Conservation (phyloP, 2,797 vertebrate species). For the Phyllotis vaccarum region DNA sequence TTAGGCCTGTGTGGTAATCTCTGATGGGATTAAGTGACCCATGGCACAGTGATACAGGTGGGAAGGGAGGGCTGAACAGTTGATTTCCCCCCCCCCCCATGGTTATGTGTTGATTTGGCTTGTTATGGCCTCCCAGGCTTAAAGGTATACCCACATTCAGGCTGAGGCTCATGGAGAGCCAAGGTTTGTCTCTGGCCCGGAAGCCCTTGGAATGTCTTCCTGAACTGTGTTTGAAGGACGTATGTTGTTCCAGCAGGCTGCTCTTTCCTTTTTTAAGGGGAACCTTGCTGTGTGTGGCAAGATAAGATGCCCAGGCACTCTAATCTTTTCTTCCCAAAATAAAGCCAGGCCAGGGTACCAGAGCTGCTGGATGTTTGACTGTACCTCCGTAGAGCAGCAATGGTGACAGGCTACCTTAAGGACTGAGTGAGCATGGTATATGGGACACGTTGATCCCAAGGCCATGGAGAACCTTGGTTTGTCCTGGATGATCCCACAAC, state of each 20-base stretch:
- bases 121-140: not conserved
- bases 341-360: rapidly evolving
- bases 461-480: rapidly evolving
- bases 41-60: not conserved
- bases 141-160: not conserved
- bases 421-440: rapidly evolving
- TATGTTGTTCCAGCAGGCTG: not conserved
- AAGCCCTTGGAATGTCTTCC: not conserved
- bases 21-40: rapidly evolving
- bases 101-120: not conserved
- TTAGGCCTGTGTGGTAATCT: not conserved
- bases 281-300: not conserved
- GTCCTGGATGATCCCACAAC: rapidly evolving
- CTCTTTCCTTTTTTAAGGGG: not conserved
- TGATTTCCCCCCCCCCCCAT: not conserved
- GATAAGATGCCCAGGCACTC: rapidly evolving
- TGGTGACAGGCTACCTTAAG: rapidly evolving
- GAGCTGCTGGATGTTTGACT: not conserved
- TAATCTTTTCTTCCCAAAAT: rapidly evolving
- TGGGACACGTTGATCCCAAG: rapidly evolving
- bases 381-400: not conserved
- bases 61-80: not conserved
- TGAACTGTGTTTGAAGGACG: conserved; percentile 13
- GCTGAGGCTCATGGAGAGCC: not conserved
- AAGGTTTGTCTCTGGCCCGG: not conserved